Evolutionary conservation across 1,140 invertebrate genomes (phyloP).

Genomic region (Paralvinella palmiformis): DNA sequence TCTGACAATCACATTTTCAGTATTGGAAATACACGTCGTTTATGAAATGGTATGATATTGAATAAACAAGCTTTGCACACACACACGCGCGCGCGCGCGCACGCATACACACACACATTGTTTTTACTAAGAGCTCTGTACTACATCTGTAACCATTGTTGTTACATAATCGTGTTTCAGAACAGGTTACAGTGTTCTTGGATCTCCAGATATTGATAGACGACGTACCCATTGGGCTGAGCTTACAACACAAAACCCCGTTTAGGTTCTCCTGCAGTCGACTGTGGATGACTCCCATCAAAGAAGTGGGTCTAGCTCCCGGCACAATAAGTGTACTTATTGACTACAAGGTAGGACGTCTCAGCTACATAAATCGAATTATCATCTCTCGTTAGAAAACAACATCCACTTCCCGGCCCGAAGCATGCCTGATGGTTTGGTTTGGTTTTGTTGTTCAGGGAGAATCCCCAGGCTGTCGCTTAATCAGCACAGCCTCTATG

Average conservation of each 20-base stretch:
- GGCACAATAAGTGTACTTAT: conserved; percentile 11
- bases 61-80: too few species aligned
- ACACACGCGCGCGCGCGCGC: not conserved
- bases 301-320: conserved; percentile 25
- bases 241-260: conserved; percentile 31
- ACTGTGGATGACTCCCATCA: conserved; percentile 35
- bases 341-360: conserved; percentile 11
- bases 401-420: not conserved
- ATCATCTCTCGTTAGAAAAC: not conserved
- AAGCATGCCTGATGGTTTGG: not conserved
- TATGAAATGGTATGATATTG: too few species aligned
- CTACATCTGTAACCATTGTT: not conserved
- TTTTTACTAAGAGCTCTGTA: not conserved
- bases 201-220: conserved; percentile 40
- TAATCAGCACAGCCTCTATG: too few species aligned
- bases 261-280: conserved; percentile 34
- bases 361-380: not conserved
- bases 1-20: too few species aligned
- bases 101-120: not conserved
- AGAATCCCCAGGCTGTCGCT: too few species aligned
- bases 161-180: conserved; percentile 19
- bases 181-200: conserved; percentile 32
- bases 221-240: conserved; percentile 41
- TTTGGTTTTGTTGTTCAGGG: too few species aligned
- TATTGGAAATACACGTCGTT: too few species aligned